These are phyloP conservation scores for Procambarus virginalis DNA, from an alignment of 1,140 invertebrate genomes.

Conservation along the genomic window DNA sequence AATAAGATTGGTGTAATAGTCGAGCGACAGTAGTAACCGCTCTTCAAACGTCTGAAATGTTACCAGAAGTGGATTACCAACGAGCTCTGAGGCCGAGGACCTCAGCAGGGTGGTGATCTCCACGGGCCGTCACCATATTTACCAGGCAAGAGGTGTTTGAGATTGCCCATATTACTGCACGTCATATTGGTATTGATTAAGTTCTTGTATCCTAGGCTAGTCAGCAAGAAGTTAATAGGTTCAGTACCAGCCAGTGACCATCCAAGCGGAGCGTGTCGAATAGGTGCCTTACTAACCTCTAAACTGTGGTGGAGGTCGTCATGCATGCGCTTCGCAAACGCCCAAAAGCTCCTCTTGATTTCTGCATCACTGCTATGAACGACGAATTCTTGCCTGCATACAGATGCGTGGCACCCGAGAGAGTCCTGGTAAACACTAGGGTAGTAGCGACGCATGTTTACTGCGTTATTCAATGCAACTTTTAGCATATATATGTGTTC, in stretches of 20 bases:
- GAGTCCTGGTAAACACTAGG: conserved; percentile 18
- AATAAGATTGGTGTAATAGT: conserved; percentile 61
- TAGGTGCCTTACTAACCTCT: conserved; percentile 15
- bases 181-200: conserved; percentile 40
- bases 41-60: conserved; percentile 50
- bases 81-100: conserved; percentile 29
- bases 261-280: conserved; percentile 20
- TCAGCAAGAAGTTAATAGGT: conserved; percentile 50
- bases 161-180: conserved; percentile 62
- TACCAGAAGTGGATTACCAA: conserved; percentile 30
- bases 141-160: conserved; percentile 17
- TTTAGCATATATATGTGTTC: conserved; percentile 8
- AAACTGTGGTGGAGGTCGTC: conserved; percentile 25
- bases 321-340: conserved; percentile 28
- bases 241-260: conserved; percentile 29
- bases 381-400: neutral
- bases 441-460: conserved; percentile 56
- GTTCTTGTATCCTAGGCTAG: conserved; percentile 23
- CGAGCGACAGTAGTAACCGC: conserved; percentile 49
- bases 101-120: conserved; percentile 46
- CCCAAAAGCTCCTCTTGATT: conserved; percentile 42
- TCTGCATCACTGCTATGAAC: neutral
- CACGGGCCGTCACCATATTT: conserved; percentile 17
- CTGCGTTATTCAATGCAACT: conserved; percentile 19
- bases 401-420: conserved; percentile 26